A percentile compares a stretch with the other conserved stretches of the same genome.
phyloP scores from a whole-genome alignment of 2,113 vertebrate species.

The Miniopterus natalensis region DNA sequence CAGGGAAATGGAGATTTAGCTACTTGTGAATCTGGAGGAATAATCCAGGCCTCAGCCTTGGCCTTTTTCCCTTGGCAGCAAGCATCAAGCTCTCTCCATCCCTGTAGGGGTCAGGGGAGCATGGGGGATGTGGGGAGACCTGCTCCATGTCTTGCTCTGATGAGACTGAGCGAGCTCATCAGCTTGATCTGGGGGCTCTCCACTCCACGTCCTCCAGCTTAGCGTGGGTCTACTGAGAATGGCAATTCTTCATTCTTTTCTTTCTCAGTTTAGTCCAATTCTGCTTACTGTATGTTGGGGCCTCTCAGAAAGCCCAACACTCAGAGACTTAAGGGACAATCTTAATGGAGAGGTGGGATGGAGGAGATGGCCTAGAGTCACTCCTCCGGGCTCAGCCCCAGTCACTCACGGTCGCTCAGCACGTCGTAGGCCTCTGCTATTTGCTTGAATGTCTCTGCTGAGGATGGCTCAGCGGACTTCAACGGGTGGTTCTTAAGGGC shows the following conservation, averaged over 20 bases:
- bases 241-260: background rate
- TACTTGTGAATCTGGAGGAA: background rate
- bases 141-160: background rate
- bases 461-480: conserved; percentile 85
- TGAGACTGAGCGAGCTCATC: background rate
- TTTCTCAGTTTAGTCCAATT: background rate
- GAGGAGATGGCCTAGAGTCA: background rate
- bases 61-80: background rate
- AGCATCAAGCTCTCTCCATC: background rate
- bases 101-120: background rate
- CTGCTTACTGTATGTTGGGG: background rate
- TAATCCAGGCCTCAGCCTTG: background rate
- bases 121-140: background rate
- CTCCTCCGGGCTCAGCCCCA: conserved; percentile 68
- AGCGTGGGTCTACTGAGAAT: background rate
- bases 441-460: conserved; percentile 88
- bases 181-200: background rate
- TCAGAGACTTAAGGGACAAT: background rate
- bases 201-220: background rate
- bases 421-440: conserved; percentile 96
- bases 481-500: conserved; percentile 93
- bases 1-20: background rate
- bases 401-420: conserved; percentile 94
- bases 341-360: background rate
- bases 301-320: background rate